A percentile compares a stretch with the other conserved stretches of the same genome.
These are phyloP conservation scores for Tympanuchus pallidicinctus DNA, from an alignment of 2,113 vertebrate genomes.

Conservation along the genomic window DNA sequence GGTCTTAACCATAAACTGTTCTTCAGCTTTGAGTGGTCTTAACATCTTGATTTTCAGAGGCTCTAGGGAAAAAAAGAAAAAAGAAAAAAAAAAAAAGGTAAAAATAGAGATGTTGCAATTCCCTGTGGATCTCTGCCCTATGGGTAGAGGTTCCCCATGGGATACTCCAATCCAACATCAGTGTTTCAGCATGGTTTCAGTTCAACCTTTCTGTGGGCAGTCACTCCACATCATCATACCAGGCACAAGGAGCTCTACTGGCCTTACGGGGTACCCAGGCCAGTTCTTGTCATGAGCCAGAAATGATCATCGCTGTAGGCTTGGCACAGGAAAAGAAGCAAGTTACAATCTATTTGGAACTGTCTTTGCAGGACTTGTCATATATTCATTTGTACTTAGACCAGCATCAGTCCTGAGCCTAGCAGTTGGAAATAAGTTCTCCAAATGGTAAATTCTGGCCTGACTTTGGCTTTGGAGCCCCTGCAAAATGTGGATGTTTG, in stretches of 20 bases:
- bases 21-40: not conserved
- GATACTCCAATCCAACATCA: not conserved
- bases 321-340: not conserved
- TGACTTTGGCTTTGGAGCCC: not conserved
- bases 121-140: not conserved
- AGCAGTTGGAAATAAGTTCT: not conserved
- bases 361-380: not conserved
- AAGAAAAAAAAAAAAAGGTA: not conserved
- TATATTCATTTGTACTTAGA: not conserved
- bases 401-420: not conserved
- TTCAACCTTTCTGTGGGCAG: not conserved
- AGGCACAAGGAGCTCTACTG: not conserved
- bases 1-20: constrained; percentile 3
- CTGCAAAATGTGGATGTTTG: not conserved
- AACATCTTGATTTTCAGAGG: not conserved
- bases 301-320: not conserved
- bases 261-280: not conserved
- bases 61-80: not conserved
- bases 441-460: not conserved
- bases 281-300: not conserved
- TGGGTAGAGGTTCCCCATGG: not conserved
- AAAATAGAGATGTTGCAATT: not conserved
- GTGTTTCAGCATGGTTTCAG: not conserved
- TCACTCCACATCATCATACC: not conserved
- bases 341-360: not conserved